phyloP scores from a whole-genome alignment of 2,797 vertebrate genomes.

The Arrhamphus sclerolepis region DNA sequence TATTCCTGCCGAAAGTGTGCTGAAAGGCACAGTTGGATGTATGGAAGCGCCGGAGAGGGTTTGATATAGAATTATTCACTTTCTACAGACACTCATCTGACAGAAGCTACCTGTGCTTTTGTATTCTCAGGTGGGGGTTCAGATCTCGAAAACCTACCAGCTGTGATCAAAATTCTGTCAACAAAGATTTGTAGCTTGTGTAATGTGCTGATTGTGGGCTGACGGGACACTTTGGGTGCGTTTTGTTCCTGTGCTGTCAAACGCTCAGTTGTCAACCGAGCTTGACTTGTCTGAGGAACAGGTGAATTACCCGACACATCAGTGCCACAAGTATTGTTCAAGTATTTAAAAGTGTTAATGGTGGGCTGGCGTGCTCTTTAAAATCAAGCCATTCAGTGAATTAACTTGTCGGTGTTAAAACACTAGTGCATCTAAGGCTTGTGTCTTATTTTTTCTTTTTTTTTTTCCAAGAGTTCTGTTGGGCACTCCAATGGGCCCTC shows the following conservation, averaged over 20 bases:
- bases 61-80: conserved; percentile 55
- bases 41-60: conserved; percentile 60
- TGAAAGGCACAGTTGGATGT: conserved; percentile 68
- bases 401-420: conserved; percentile 65
- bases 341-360: conserved; percentile 72
- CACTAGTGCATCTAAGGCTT: conserved; percentile 55
- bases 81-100: conserved; percentile 47
- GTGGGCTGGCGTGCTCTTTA: conserved; percentile 60
- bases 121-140: conserved; percentile 49
- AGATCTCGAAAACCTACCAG: conserved; percentile 42
- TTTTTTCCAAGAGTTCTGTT: conserved; percentile 48
- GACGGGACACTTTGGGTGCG: conserved; percentile 22
- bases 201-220: conserved; percentile 24
- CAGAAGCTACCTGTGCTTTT: conserved; percentile 53
- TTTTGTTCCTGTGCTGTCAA: conserved; percentile 29
- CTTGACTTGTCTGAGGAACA: conserved; percentile 40
- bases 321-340: conserved; percentile 59
- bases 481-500: conserved; percentile 57
- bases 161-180: conserved; percentile 45
- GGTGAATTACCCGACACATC: conserved; percentile 52
- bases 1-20: conserved; percentile 71
- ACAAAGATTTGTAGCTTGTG: conserved; percentile 40
- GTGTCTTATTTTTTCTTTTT: conserved; percentile 46
- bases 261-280: conserved; percentile 20
- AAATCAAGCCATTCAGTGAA: conserved; percentile 70